Conservation (phyloP, 2,113 vertebrate genomes). For the Onychorhynchus coronatus region DNA sequence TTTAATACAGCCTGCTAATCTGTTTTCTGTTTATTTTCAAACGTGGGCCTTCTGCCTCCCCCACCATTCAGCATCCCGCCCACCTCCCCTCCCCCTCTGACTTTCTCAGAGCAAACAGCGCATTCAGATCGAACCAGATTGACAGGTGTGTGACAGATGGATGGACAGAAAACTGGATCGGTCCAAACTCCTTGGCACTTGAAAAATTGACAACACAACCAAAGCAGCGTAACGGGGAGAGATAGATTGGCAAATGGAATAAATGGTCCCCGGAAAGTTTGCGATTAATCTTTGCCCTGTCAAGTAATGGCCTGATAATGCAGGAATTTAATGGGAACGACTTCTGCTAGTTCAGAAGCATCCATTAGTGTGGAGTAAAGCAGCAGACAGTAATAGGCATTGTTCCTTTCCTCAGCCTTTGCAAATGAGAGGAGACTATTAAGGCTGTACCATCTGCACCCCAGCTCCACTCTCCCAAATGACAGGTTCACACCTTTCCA, state of each 20-base stretch:
- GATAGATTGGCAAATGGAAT: conserved; percentile 69
- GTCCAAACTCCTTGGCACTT: conserved; percentile 62
- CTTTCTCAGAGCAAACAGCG: conserved; percentile 5
- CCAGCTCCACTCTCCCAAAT: not conserved
- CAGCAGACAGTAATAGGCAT: conserved; percentile 4
- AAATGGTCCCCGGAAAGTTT: conserved; percentile 63
- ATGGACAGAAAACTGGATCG: conserved; percentile 56
- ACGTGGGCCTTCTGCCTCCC: not conserved
- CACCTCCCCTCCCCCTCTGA: conserved; percentile 5
- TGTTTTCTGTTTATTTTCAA: conserved; percentile 28
- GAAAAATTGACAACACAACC: conserved; percentile 68
- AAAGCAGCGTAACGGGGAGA: conserved; percentile 53
- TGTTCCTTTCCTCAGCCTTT: conserved; percentile 25
- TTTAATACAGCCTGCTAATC: not conserved
- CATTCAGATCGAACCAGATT: conserved; percentile 47
- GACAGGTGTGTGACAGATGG: conserved; percentile 56
- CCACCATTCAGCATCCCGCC: not conserved
- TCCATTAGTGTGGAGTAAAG: conserved; percentile 45
- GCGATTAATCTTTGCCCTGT: conserved; percentile 69
- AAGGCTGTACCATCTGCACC: not conserved
- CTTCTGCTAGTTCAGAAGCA: conserved; percentile 57
- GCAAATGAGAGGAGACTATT: conserved; percentile 18
- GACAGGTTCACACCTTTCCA: not conserved
- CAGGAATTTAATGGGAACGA: conserved; percentile 51
- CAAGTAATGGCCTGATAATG: conserved; percentile 70